phyloP scores from a whole-genome alignment of 2,797 vertebrate genomes.

The Pterois miles region DNA sequence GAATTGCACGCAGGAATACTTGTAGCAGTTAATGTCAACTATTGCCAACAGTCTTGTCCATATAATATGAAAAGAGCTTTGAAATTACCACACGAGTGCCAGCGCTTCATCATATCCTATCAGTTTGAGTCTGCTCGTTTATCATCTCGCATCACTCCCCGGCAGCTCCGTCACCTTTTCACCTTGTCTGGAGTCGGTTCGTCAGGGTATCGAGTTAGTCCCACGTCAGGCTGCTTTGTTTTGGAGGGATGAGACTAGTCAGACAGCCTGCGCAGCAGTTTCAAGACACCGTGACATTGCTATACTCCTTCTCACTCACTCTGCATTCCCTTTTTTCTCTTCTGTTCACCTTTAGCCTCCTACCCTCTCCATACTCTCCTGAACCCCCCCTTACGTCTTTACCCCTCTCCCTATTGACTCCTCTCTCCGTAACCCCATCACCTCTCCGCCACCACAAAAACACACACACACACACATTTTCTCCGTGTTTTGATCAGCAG shows the following conservation, averaged over 20 bases:
- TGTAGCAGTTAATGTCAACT: constrained; percentile 2
- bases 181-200: constrained; percentile 48
- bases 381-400: neutral
- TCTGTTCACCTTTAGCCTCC: constrained; percentile 47
- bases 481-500: constrained; percentile 56
- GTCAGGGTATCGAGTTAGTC: constrained; percentile 47
- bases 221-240: constrained; percentile 51
- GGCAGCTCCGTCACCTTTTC: constrained; percentile 41
- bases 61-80: neutral
- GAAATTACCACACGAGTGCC: neutral
- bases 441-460: too few species aligned
- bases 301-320: constrained; percentile 11
- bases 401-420: constrained; percentile 8
- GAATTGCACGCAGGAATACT: neutral
- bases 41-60: neutral
- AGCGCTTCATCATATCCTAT: constrained; percentile 27
- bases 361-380: neutral
- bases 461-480: too few species aligned
- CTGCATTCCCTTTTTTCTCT: constrained; percentile 17
- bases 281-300: constrained; percentile 63
- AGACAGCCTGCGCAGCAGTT: constrained; percentile 65
- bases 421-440: neutral
- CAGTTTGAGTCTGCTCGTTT: constrained; percentile 36
- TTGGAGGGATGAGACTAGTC: constrained; percentile 51
- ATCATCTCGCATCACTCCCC: constrained; percentile 32